Evolutionary conservation across 2,113 vertebrate genomes (phyloP), one percentile per base, ranked within the genome.

Genomic region (Neolamprologus modestus): DNA sequence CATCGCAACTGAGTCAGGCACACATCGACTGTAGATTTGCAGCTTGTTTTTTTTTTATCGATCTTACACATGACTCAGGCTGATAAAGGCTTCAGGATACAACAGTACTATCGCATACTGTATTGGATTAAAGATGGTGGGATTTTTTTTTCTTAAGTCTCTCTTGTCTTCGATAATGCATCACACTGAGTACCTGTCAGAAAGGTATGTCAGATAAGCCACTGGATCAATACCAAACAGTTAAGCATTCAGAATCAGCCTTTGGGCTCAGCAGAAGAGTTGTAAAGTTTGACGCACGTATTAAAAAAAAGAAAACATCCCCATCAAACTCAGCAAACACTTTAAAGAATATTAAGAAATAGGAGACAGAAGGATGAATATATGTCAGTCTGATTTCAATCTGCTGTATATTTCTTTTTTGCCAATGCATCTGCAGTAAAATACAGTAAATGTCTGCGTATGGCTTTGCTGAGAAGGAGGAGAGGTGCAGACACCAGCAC

Each of bases 121-220:
- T n/a, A 73, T n/a, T 68, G 45, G 57, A 84, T 84, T 80, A 50
- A 78, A 81, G 33, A 26, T 35, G 7, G 31, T 68, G n/a, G n/a
- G 26, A 24, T 11, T 4, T 71, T 47, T 55, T 68, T 35, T 63
- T 24, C 45, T 53, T 26, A 54, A 9, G n/a, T 83, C 31, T 57
- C 16, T 13, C 14, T 87, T 14, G 42, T 68, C 28, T 26, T 66
- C 45, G 42, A 82, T 37, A 50, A 76, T 73, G 28, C 17, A 57
- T 71, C 84, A 26, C 57, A 35, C 45, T 45, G 63, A 59, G 81
- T 47, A 73, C 66, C 81, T 85, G 84, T 59, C 79, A 63, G 81
- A 81, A 76, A 78, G 83, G 33, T 79, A 89, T 31, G 12, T 85
- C 85, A 76, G 78, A 87, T 68, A 88, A 81, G 73, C 71, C n/a